A percentile compares a stretch with the other conserved stretches of the same genome.
Evolutionary conservation across 2,888 invertebrate genomes (phyloP).

Genomic region (Lasioglossum leucozonium): DNA sequence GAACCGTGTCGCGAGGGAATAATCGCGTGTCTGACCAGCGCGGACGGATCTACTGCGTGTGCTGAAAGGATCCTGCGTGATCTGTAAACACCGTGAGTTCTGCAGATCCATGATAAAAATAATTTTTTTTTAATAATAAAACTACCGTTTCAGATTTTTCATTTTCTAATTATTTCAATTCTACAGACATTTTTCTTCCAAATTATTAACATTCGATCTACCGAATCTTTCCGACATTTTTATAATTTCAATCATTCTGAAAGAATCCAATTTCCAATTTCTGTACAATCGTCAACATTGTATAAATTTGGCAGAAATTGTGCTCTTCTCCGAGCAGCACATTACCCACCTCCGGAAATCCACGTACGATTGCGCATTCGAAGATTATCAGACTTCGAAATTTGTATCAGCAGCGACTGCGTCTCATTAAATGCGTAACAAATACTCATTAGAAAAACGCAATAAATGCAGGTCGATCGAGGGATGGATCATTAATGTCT

Average conservation of each 20-base stretch:
- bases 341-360: not conserved
- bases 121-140: not conserved
- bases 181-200: no score
- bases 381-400: slow-evolving; percentile 12
- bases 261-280: not conserved
- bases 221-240: not conserved
- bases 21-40: slow-evolving; percentile 12
- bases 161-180: not conserved
- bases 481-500: slow-evolving; percentile 9
- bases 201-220: no score
- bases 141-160: not conserved
- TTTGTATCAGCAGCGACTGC: not conserved
- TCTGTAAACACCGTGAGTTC: not conserved
- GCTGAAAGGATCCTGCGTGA: not conserved
- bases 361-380: not conserved
- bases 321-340: not conserved
- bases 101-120: not conserved
- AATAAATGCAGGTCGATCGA: slow-evolving; percentile 2
- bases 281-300: not conserved
- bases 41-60: not conserved
- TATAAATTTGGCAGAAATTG: not conserved
- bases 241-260: not conserved
- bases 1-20: slow-evolving; percentile 34
- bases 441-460: not conserved
- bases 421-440: not conserved